These are phyloP conservation scores for Gallinago nigripennis DNA, from an alignment of 2,797 vertebrate genomes.

Conservation along the genomic window DNA sequence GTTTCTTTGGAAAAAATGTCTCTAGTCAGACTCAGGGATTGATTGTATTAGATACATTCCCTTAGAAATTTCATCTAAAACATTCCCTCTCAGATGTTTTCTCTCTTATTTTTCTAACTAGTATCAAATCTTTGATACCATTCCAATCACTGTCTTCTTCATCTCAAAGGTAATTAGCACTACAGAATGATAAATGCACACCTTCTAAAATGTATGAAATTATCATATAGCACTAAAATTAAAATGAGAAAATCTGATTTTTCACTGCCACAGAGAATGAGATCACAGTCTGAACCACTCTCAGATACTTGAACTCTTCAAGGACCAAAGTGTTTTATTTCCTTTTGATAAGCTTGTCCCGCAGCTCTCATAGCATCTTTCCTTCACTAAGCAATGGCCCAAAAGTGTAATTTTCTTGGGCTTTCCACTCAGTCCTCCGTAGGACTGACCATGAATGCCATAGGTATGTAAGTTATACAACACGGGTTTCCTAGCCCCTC, in stretches of 20 bases:
- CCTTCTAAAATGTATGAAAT: neutral
- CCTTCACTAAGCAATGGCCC: neutral
- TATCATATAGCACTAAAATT: neutral
- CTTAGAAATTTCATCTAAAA: neutral
- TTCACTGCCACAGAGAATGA: neutral
- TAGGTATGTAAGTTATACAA: neutral
- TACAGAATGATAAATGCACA: neutral
- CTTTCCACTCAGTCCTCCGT: neutral
- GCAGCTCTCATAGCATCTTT: constrained; percentile 23
- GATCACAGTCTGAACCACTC: neutral
- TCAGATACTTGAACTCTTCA: constrained; percentile 5
- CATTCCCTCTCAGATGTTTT: neutral
- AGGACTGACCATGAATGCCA: neutral
- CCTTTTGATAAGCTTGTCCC: constrained; percentile 47
- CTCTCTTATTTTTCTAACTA: neutral
- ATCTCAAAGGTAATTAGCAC: neutral
- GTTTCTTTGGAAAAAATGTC: neutral
- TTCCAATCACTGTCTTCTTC: neutral
- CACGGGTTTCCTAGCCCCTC: neutral
- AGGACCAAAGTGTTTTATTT: constrained; percentile 45
- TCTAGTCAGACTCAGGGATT: neutral
- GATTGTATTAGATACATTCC: neutral
- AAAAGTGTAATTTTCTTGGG: constrained; percentile 32
- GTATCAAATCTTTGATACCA: neutral
- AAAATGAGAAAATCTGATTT: neutral